Base-by-base conservation (phyloP, 2,888 invertebrate species). In the Spatulosminthurus flaviceps region DNA sequence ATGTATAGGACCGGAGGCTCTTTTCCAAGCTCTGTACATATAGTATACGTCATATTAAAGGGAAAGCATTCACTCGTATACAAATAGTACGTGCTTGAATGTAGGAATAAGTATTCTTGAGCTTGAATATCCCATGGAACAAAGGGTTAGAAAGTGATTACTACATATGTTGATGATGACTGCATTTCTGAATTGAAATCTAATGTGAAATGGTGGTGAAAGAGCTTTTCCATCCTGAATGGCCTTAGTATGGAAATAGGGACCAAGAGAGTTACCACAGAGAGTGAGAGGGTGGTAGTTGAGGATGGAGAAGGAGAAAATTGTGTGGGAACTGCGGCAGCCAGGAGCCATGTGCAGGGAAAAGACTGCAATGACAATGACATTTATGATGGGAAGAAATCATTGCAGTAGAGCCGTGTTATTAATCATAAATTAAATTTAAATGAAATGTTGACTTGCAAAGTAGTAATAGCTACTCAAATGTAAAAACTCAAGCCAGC, bases 381-480 rank as follows among this genome's bases (percentile, higher is more conserved):
- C 64, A 64, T 64, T 64, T 64, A 64, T 64, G 64, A 64, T 64
- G 64, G 64, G 64, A 64, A 64, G 64, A 64, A 64, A 64, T 64
- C 64, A 64, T 64, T 64, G 64, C 24, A 64, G 64, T 9, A 11
- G 64, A 64, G 64, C 64, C 26, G 64, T 64, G 64, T 64, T 64
- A 64, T 64, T 64, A 64, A 64, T 64, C 64, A 64, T 64, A 64
- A 64, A 64, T 64, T 64, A 64, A 64, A 64, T 64, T 64, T 64
- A 64, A 64, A 64, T 64, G 64, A 64, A 64, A 64, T 64, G 64
- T 64, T 64, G 64, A 64, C 64, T 64, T 64, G 64, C 64, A 64
- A 64, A 64, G 64, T 64, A 26, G 64, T 11, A 64, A n/a, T n/a
- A 51, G n/a, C 51, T 9, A 13, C 51, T 51, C 9, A 19, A 51